Percentiles rank a stretch among this genome's conserved stretches.
These are phyloP conservation scores for Leptoclinus maculatus DNA, from an alignment of 2,797 vertebrate species.

Conservation along the genomic window DNA sequence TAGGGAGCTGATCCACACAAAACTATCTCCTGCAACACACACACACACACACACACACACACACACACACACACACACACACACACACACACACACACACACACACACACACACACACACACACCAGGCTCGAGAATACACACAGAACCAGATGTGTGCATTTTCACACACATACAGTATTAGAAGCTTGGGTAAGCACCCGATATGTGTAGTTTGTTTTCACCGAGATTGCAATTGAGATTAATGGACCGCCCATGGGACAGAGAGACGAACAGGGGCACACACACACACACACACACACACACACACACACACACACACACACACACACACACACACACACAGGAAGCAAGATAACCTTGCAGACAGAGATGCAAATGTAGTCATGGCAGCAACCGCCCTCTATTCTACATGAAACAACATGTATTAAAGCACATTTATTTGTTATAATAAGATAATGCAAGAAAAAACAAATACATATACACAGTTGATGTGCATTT, in stretches of 20 bases:
- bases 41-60: slow-evolving; percentile 29
- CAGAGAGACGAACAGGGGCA: slow-evolving; percentile 1
- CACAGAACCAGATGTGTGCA: slow-evolving; percentile 21
- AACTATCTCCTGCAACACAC: slow-evolving; percentile 49
- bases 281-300: not conserved
- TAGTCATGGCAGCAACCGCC: slow-evolving; percentile 16
- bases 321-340: not conserved
- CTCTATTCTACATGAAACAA: not conserved
- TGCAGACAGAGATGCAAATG: slow-evolving; percentile 27
- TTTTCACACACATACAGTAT: slow-evolving; percentile 35
- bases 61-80: slow-evolving; percentile 32
- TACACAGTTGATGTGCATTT: not conserved
- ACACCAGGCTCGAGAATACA: slow-evolving; percentile 7
- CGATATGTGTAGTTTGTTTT: slow-evolving; percentile 27
- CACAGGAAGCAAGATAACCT: slow-evolving; percentile 24
- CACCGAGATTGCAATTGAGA: slow-evolving; percentile 16
- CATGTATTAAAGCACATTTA: slow-evolving; percentile 8
- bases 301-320: not conserved
- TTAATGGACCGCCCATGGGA: slow-evolving; percentile 50
- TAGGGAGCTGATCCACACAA: slow-evolving; percentile 68
- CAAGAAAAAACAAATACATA: not conserved
- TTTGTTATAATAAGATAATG: slow-evolving; percentile 7
- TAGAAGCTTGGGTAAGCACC: slow-evolving; percentile 23
- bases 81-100: slow-evolving; percentile 29
- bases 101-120: slow-evolving; percentile 33